phyloP scores from a whole-genome alignment of 2,113 vertebrate species.

The Phaethornis superciliosus region DNA sequence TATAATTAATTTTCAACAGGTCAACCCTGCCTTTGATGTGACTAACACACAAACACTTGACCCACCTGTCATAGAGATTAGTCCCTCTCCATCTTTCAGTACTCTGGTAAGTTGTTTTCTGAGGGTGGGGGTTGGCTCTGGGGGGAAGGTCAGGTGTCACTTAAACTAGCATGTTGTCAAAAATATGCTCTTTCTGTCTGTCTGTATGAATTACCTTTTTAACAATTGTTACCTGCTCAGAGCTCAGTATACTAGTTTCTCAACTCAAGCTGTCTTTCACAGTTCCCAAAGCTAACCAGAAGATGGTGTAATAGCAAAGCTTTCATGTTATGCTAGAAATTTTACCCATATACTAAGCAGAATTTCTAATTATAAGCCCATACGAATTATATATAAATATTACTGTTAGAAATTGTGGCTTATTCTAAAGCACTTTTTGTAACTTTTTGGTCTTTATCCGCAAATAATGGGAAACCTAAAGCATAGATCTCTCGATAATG shows the following conservation, averaged over 20 bases:
- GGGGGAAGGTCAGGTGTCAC: neutral
- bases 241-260: neutral
- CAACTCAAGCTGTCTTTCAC: neutral
- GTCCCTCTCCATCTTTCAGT: slow-evolving; percentile 47
- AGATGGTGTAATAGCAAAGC: slow-evolving; percentile 45
- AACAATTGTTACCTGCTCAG: neutral
- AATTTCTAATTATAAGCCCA: neutral
- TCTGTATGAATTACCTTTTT: neutral
- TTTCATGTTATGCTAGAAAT: neutral
- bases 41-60: slow-evolving; percentile 78
- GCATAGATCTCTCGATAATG: neutral
- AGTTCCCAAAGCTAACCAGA: slow-evolving; percentile 25
- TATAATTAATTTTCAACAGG: slow-evolving; percentile 71
- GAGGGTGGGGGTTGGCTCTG: neutral
- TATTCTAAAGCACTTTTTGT: neutral
- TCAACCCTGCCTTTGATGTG: slow-evolving; percentile 79
- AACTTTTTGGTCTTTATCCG: neutral
- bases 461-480: neutral
- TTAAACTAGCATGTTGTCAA: neutral
- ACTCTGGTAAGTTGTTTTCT: slow-evolving; percentile 65
- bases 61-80: slow-evolving; percentile 80
- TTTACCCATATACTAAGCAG: neutral
- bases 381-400: neutral
- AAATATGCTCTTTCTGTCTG: neutral
- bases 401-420: neutral